phyloP scores from a whole-genome alignment of 1,140 invertebrate genomes.

The Platorchestia sp. region DNA sequence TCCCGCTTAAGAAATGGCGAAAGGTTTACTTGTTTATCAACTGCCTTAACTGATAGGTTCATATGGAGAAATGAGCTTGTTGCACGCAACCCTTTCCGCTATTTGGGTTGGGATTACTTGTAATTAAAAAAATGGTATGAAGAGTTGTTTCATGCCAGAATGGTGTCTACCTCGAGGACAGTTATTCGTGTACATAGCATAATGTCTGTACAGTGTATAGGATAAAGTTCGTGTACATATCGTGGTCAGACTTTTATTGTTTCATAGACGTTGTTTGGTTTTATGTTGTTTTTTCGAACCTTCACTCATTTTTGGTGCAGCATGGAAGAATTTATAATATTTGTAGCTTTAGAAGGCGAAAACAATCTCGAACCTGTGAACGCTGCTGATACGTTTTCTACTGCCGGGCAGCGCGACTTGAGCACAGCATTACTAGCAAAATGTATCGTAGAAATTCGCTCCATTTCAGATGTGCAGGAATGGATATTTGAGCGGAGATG shows the following conservation, averaged over 20 bases:
- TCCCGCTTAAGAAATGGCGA: not conserved
- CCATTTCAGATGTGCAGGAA: not conserved
- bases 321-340: not conserved
- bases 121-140: not conserved
- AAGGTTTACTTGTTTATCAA: not conserved
- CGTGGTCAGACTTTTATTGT: too few relatives aligned
- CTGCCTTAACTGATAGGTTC: not conserved
- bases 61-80: not conserved
- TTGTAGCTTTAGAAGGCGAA: not conserved
- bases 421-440: not conserved
- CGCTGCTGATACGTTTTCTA: not conserved
- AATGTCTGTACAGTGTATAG: not conserved
- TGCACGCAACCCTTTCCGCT: not conserved
- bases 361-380: not conserved
- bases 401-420: not conserved
- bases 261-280: not conserved
- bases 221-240: not conserved
- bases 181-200: conserved; percentile 1
- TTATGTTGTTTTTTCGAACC: not conserved
- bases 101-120: not conserved
- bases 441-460: not conserved
- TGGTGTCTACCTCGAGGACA: not conserved
- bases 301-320: not conserved
- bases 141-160: not conserved
- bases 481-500: not conserved